Percentiles rank a stretch among this genome's conserved stretches.
phyloP scores from a whole-genome alignment of 1,140 invertebrate genomes.

The Drosophila parabipectinata region DNA sequence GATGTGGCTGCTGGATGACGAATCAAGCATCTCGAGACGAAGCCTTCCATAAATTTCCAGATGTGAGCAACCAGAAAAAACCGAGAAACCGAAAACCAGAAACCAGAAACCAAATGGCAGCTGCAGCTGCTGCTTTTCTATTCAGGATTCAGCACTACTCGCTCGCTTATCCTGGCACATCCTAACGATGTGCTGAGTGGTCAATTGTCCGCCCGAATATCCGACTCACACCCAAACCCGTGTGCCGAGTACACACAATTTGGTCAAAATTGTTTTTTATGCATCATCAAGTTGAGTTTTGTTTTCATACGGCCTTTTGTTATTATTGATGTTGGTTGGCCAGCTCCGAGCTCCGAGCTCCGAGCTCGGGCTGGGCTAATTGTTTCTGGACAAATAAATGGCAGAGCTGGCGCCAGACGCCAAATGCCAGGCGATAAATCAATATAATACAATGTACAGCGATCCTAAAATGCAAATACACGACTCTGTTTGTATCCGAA shows the following conservation, averaged over 20 bases:
- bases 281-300: slow-evolving; percentile 52
- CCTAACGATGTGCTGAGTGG: slow-evolving; percentile 58
- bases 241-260: slow-evolving; percentile 13
- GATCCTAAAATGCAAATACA: slow-evolving; percentile 23
- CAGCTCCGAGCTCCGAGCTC: background rate
- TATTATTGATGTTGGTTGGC: background rate
- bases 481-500: background rate
- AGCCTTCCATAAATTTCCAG: slow-evolving; percentile 50
- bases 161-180: slow-evolving; percentile 22
- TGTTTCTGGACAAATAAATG: slow-evolving; percentile 45
- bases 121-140: slow-evolving; percentile 30
- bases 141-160: slow-evolving; percentile 7
- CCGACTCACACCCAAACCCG: background rate
- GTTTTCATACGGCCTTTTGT: slow-evolving; percentile 14
- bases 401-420: slow-evolving; percentile 15
- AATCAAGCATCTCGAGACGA: slow-evolving; percentile 1
- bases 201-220: slow-evolving; percentile 31
- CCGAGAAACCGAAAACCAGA: slow-evolving; percentile 11
- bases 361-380: slow-evolving; percentile 13
- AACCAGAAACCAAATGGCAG: slow-evolving; percentile 50
- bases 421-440: slow-evolving; percentile 22
- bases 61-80: slow-evolving; percentile 27
- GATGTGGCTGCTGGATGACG: too few species aligned
- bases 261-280: slow-evolving; percentile 54
- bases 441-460: slow-evolving; percentile 15